Evolutionary conservation across 2,113 vertebrate genomes (phyloP).

Genomic region (Recurvirostra avosetta): DNA sequence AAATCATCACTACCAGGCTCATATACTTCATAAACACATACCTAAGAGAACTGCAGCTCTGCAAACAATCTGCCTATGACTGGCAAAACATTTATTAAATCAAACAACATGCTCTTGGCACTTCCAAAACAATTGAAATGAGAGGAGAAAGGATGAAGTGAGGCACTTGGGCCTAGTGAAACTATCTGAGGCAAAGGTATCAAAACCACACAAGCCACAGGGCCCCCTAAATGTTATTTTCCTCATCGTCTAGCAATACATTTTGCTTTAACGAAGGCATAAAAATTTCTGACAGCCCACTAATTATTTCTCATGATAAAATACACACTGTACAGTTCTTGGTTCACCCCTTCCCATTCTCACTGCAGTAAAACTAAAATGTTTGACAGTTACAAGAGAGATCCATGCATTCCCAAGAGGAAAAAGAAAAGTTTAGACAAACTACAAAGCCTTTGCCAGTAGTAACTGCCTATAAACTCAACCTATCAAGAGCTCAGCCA

Average conservation of each 20-base stretch:
- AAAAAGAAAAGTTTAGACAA: neutral
- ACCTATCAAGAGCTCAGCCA: neutral
- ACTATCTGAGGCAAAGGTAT: neutral
- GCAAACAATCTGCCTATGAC: slow-evolving; percentile 28
- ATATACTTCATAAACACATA: slow-evolving; percentile 17
- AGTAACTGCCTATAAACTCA: neutral
- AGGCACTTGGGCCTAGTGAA: neutral
- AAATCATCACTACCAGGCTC: slow-evolving; percentile 6
- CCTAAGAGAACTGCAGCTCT: slow-evolving; percentile 5
- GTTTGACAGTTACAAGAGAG: neutral
- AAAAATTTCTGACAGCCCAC: neutral
- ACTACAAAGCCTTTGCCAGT: neutral
- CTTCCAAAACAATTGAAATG: slow-evolving; percentile 1
- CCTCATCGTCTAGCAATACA: neutral
- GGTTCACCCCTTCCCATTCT: neutral
- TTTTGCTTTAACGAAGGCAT: neutral
- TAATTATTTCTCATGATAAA: neutral
- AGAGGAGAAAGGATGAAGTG: neutral
- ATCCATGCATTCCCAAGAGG: neutral
- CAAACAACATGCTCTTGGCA: slow-evolving; percentile 41
- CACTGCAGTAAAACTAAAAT: neutral
- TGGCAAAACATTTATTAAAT: slow-evolving; percentile 52
- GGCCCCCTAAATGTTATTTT: neutral
- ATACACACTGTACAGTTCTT: neutral
- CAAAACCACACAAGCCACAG: neutral